Percentiles rank a stretch among this genome's conserved stretches.
phyloP scores from a whole-genome alignment of 2,888 invertebrate species.

The Ptychoptera contaminata region DNA sequence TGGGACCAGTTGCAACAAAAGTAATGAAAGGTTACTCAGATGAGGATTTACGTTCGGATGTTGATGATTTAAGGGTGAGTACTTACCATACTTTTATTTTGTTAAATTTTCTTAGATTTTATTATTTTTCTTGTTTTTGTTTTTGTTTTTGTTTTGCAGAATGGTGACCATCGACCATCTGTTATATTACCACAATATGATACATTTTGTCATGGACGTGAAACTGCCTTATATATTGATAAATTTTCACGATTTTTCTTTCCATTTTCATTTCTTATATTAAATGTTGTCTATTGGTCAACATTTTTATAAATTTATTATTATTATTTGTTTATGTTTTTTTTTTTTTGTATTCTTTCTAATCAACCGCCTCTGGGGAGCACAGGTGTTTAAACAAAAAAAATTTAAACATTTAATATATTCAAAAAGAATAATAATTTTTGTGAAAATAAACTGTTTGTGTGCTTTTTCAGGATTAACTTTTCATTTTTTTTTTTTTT shows the following conservation, averaged over 20 bases:
- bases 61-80: constrained; percentile 60
- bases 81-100: background rate
- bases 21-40: constrained; percentile 83
- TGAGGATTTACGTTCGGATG: constrained; percentile 51
- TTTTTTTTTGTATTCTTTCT: too few species aligned
- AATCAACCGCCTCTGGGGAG: too few species aligned
- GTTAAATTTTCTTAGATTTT: background rate
- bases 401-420: too few species aligned
- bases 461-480: too few species aligned
- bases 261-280: constrained; percentile 74
- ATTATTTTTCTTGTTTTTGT: background rate
- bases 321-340: too few species aligned
- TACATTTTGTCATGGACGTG: constrained; percentile 65
- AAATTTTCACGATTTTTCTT: constrained; percentile 79
- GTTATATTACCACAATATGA: constrained; percentile 65
- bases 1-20: constrained; percentile 72
- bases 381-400: too few species aligned
- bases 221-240: constrained; percentile 71
- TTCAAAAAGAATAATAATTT: too few species aligned
- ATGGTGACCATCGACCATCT: constrained; percentile 40
- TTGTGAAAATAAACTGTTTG: too few species aligned
- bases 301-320: constrained; percentile 43
- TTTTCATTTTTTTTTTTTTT: too few species aligned
- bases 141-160: constrained; percentile 22
- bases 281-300: constrained; percentile 85